phyloP scores from a whole-genome alignment of 2,113 vertebrate genomes.

The Sapayoa aenigma region DNA sequence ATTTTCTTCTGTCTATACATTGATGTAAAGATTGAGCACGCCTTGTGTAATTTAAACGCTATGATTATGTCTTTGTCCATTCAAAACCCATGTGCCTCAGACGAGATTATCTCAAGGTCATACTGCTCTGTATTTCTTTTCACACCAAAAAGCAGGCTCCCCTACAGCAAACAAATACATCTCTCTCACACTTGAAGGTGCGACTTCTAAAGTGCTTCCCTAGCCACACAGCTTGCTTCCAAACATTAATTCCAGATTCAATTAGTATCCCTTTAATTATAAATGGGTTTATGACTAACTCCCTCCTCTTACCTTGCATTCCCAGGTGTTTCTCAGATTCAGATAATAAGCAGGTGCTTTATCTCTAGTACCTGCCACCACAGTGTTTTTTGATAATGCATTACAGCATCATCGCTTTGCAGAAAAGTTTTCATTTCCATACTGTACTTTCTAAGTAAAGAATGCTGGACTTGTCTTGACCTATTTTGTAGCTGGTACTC shows the following conservation, averaged over 20 bases:
- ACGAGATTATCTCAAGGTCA: conserved; percentile 46
- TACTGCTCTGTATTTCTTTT: background rate
- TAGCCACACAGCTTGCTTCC: conserved; percentile 14
- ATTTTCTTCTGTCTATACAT: background rate
- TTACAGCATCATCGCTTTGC: background rate
- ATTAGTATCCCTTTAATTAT: conserved; percentile 28
- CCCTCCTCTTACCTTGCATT: background rate
- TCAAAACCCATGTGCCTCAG: background rate
- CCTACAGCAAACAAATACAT: background rate
- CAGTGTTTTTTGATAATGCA: background rate
- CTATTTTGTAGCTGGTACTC: background rate
- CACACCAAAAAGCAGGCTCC: background rate
- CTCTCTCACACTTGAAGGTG: background rate
- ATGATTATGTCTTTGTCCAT: background rate
- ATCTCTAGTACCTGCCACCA: background rate
- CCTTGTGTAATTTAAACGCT: background rate
- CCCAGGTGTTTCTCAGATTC: conserved; percentile 3
- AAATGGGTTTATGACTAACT: background rate
- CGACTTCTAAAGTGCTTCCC: conserved; percentile 22
- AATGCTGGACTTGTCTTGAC: background rate
- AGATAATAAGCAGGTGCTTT: conserved; percentile 42
- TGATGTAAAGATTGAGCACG: background rate
- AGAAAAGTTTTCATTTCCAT: background rate
- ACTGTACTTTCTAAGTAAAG: background rate
- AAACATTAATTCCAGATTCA: conserved; percentile 46